Conservation (phyloP, 2,888 invertebrate species). For the Callinectes sapidus region DNA sequence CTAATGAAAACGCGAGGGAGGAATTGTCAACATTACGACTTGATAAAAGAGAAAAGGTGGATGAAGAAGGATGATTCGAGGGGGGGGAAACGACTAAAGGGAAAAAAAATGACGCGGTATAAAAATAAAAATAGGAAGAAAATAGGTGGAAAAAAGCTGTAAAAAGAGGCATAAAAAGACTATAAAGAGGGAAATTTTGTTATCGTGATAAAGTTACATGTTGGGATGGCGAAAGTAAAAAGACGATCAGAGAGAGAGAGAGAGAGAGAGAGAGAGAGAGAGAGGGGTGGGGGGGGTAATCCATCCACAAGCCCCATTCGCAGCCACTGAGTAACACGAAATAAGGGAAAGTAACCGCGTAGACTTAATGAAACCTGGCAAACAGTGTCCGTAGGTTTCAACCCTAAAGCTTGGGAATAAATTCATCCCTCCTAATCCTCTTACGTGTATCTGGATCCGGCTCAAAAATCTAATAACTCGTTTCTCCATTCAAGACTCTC, state of each 20-base stretch:
- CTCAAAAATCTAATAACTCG: too few species aligned
- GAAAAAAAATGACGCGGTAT: neutral
- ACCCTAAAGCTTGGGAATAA: too few species aligned
- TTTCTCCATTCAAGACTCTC: too few species aligned
- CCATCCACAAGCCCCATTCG: too few species aligned
- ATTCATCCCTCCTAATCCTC: too few species aligned
- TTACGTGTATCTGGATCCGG: too few species aligned
- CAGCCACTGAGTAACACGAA: too few species aligned
- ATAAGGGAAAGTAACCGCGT: too few species aligned
- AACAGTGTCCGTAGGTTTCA: too few species aligned
- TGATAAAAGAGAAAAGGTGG: neutral
- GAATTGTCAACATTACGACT: neutral
- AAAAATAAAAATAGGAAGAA: neutral
- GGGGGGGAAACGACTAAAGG: neutral
- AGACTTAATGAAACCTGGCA: too few species aligned
- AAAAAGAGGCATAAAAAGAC: neutral
- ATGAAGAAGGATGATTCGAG: neutral
- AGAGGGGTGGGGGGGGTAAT: neutral
- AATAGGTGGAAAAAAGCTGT: neutral
- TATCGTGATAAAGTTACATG: neutral
- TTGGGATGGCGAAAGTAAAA: neutral
- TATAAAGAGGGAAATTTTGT: neutral
- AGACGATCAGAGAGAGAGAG: constrained; percentile 34
- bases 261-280: neutral
- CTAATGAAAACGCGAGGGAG: neutral